Conservation (phyloP, 2,113 vertebrate genomes). For the Protomyctophum bolini region DNA sequence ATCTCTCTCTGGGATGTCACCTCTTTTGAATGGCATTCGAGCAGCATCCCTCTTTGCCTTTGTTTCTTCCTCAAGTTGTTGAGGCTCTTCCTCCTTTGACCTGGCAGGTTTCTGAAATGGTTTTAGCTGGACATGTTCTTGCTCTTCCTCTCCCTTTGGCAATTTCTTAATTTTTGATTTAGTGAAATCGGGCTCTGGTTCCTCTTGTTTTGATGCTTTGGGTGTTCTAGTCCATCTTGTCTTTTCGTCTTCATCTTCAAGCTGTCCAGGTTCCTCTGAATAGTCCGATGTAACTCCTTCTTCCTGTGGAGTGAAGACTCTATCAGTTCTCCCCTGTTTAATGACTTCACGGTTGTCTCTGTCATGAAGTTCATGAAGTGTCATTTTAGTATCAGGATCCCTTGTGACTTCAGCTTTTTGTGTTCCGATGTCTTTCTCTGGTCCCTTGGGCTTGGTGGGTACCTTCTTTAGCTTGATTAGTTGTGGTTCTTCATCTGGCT, state of each 20-base stretch:
- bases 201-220: conserved; percentile 38
- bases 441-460: conserved; percentile 55
- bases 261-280: conserved; percentile 26
- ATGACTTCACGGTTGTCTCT: conserved; percentile 46
- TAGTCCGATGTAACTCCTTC: conserved; percentile 24
- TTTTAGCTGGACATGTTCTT: conserved; percentile 62
- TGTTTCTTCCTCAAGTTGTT: conserved; percentile 30
- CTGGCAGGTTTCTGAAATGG: conserved; percentile 61
- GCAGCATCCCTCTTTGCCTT: conserved; percentile 34
- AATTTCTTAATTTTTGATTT: conserved; percentile 66
- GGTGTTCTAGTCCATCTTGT: conserved; percentile 51
- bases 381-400: conserved; percentile 46
- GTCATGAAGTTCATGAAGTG: conserved; percentile 33
- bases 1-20: conserved; percentile 38
- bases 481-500: conserved; percentile 61
- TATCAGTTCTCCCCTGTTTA: conserved; percentile 30
- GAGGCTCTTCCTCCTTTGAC: conserved; percentile 23
- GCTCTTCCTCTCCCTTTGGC: conserved; percentile 51
- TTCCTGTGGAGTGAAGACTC: conserved; percentile 33
- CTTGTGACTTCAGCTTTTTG: conserved; percentile 36
- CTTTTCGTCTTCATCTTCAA: conserved; percentile 43
- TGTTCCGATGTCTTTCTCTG: conserved; percentile 54
- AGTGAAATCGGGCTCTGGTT: conserved; percentile 43
- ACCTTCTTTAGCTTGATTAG: conserved; percentile 64
- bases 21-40: conserved; percentile 11